A percentile compares a stretch with the other conserved stretches of the same genome.
These are phyloP conservation scores for Bombylius discolor DNA, from an alignment of 2,888 invertebrate genomes.

Conservation along the genomic window DNA sequence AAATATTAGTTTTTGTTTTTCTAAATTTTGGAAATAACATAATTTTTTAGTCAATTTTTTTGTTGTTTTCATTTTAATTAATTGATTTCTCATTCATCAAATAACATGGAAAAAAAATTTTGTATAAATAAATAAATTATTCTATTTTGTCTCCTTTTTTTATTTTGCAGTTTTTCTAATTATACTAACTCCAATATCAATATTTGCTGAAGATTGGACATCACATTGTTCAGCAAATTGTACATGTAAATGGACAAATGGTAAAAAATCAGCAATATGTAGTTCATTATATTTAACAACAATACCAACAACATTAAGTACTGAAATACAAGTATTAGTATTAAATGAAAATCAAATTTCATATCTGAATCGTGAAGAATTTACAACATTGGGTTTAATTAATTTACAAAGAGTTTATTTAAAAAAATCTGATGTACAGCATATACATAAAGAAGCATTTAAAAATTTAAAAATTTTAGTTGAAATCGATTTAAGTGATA, in stretches of 20 bases:
- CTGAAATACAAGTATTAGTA: slow-evolving; percentile 65
- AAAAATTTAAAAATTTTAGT: slow-evolving; percentile 70
- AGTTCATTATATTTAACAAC: slow-evolving; percentile 65
- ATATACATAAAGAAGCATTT: slow-evolving; percentile 74
- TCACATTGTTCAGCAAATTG: slow-evolving; percentile 71
- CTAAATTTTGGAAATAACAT: too few relatives aligned
- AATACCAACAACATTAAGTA: slow-evolving; percentile 55
- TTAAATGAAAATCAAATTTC: slow-evolving; percentile 68
- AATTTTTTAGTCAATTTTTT: too few relatives aligned
- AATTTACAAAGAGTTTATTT: slow-evolving; percentile 76
- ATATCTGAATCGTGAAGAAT: slow-evolving; percentile 62
- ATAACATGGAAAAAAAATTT: too few relatives aligned
- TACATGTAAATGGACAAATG: slow-evolving; percentile 83
- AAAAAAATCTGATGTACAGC: slow-evolving; percentile 58
- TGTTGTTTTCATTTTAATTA: too few relatives aligned
- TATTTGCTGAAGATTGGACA: slow-evolving; percentile 63
- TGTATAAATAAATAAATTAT: too few relatives aligned
- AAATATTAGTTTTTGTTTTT: too few relatives aligned
- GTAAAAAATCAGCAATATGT: slow-evolving; percentile 81
- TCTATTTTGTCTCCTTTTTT: neutral
- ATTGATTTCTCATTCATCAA: too few relatives aligned
- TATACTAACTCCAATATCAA: slow-evolving; percentile 26
- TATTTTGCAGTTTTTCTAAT: neutral
- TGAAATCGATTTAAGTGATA: slow-evolving; percentile 77
- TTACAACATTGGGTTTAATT: slow-evolving; percentile 62